Base-by-base conservation (phyloP, 1,140 invertebrate species). In the Aphidius ervi region DNA sequence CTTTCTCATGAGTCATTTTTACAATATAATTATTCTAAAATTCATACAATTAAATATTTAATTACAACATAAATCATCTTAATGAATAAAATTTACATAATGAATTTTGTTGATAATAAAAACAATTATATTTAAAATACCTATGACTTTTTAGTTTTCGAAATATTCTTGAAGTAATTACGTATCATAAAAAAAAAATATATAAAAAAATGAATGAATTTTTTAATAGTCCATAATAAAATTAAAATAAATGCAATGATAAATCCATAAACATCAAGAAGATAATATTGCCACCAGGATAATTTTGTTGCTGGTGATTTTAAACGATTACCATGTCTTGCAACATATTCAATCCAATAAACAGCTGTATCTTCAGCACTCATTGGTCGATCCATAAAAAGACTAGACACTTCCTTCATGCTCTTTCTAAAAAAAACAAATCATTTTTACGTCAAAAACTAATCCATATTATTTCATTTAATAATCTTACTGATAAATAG, bases 291-390 rank as follows among this genome's bases (percentile, higher is more conserved):
- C 48, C 48, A 49, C 48, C 48, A 49, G 4, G 48, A 39, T 8
- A 72, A 55, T n/a, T 69, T 62, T 59, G 63, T 63, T 41, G 68
- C 63, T 48, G 67, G 63, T 45, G 72, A 69, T 62, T 68, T 60
- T 20, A 71, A 39, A 23, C 60, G 46, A 63, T 59, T 65, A 46
- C 76, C 76, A 58, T 82, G 75, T 16, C 78, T 70, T n/a, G 80
- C 74, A 6, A 81, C 75, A 53, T 81, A 83, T 67, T 85, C 82
- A 0, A 82, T 76, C 83, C 84, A 85, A 67, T 74, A 84, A 40
- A 78, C 74, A 7, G 82, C 83, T 8, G 66, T 80, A 39, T 85
- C 80, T 63, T 83, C 70, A 0, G 84, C 69, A 40, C 73, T 76
- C 31, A 74, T 62, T 0, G 81, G 82, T 10, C 80, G 70, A 67